Evolutionary conservation across 2,797 vertebrate genomes (phyloP), one percentile per base, ranked within the genome.

Genomic region (Rhynchotus rufescens): DNA sequence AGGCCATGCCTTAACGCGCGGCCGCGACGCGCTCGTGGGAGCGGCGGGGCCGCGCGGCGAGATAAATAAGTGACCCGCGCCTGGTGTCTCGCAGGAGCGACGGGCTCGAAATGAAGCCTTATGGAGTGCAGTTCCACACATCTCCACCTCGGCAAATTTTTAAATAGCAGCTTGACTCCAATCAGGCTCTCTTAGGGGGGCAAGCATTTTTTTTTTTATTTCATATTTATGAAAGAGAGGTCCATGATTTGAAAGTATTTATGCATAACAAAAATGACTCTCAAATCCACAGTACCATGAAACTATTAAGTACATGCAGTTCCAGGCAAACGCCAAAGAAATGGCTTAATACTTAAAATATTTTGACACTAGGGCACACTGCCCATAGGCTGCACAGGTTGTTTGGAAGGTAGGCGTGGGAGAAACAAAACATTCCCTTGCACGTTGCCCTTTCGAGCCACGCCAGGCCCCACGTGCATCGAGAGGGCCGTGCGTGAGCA

Each of bases 291-390:
- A 30, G 1, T 21, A n/a, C 45, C 51, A 30, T n/a, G 36, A 90
- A 42, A 68, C 82, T 49, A 68, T 32, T 61, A 80, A 68, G 25
- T 21, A 32, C 11, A 6, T 47, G 9, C 12, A 72, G 82, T 44
- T 52, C 65, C 65, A 57, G 57, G 60, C 30, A 86, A 84, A 80
- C 51, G 68, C 20, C 28, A 45, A 60, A 91, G 28, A 86, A 84
- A 79, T 26, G 32, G 25, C 42, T 80, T 67, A 54, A 82, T 61
- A 30, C 13, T 87, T 78, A 60, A 90, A 87, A 66, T 69, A 76
- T 69, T 88, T 76, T 91, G 76, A 49, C 38, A 13, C 20, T 34
- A n/a, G 38, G 54, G 38, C 88, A 84, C 2, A 1, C 15, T 79
- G 77, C 36, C 86, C 60, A 61, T 44, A 64, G 54, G 32, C 44